Percentiles rank a stretch among this genome's conserved stretches.
Evolutionary conservation across 2,113 vertebrate genomes (phyloP).

Genomic region (Bothrops jararaca): DNA sequence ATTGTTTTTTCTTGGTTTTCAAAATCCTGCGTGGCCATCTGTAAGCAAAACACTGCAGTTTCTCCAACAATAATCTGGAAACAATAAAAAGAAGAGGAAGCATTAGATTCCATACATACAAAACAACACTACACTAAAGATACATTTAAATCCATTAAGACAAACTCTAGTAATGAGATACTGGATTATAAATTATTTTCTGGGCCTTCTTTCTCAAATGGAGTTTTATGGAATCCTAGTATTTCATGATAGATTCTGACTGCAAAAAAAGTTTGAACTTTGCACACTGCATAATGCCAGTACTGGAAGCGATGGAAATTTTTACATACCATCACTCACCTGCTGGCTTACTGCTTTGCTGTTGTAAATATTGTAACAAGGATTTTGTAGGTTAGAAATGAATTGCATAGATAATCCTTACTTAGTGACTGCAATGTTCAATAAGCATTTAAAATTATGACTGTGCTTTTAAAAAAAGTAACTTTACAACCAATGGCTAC

Average conservation of each 20-base stretch:
- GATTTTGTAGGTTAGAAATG: background rate
- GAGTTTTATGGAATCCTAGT: background rate
- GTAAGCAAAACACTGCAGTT: conserved; percentile 93
- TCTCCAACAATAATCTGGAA: conserved; percentile 92
- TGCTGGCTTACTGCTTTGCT: background rate
- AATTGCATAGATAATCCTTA: background rate
- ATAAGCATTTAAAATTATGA: background rate
- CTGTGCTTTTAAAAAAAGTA: background rate
- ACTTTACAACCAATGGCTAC: background rate
- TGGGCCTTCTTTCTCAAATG: background rate
- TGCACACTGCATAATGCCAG: background rate
- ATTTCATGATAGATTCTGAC: background rate
- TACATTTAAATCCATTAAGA: conserved; percentile 33
- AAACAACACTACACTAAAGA: conserved; percentile 25
- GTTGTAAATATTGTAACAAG: background rate
- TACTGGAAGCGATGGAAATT: background rate
- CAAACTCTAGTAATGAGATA: background rate
- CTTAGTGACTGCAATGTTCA: background rate
- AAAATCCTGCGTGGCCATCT: conserved; percentile 94
- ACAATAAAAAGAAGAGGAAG: conserved; percentile 57
- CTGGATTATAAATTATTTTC: background rate
- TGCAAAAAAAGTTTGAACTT: background rate
- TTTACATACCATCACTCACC: background rate
- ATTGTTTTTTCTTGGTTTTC: conserved; percentile 94
- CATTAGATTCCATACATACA: conserved; percentile 56